Conservation (phyloP, 2,888 invertebrate species). For the Netelia inedita region DNA sequence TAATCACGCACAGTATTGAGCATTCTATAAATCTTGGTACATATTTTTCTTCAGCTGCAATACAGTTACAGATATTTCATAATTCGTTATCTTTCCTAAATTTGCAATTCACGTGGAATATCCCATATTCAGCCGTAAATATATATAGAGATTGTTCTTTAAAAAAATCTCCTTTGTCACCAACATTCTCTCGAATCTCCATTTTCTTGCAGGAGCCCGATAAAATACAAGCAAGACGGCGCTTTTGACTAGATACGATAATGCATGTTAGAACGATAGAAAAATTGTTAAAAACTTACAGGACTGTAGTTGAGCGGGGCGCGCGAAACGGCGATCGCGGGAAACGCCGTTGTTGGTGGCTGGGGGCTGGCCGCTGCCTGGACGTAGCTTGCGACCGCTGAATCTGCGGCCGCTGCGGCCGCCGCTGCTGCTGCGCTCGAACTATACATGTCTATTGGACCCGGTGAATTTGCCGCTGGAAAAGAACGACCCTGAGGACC, state of each 20-base stretch:
- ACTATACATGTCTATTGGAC: conserved; percentile 97
- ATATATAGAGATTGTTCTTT: not conserved
- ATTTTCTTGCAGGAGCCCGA: not conserved
- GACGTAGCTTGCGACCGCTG: conserved; percentile 94
- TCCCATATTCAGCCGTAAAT: not conserved
- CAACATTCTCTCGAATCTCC: not conserved
- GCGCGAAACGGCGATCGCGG: conserved; percentile 96
- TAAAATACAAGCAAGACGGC: too few relatives aligned
- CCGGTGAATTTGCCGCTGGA: conserved; percentile 96
- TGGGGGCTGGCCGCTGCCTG: conserved; percentile 98
- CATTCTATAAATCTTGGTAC: too few relatives aligned
- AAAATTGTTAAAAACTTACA: conserved; percentile 88
- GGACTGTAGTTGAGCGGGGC: conserved; percentile 97
- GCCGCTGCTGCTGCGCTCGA: conserved; percentile 90
- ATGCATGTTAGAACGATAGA: not conserved
- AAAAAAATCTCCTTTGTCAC: not conserved
- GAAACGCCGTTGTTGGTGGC: conserved; percentile 94
- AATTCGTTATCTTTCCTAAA: too few relatives aligned
- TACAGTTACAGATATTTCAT: too few relatives aligned
- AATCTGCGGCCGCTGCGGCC: conserved; percentile 88
- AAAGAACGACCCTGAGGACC: conserved; percentile 90
- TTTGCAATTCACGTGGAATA: not conserved
- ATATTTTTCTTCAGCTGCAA: too few relatives aligned
- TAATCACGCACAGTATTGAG: too few relatives aligned
- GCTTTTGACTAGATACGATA: too few relatives aligned